Conservation (phyloP, 2,797 vertebrate species). For the Sebastes cheni region DNA sequence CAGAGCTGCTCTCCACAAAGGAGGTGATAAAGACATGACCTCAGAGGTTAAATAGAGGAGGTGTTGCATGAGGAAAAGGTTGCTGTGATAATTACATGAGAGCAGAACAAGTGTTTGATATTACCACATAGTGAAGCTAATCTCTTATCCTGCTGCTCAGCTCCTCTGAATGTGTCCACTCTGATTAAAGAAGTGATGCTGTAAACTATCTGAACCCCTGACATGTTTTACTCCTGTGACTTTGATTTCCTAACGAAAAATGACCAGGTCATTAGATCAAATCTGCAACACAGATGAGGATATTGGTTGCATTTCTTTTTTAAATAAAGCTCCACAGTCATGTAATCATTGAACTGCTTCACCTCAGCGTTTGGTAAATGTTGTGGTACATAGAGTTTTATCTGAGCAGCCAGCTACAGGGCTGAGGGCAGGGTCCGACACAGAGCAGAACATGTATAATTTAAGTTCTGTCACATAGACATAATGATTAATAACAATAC, state of each 20-base stretch:
- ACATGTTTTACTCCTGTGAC: not conserved
- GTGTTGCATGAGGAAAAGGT: constrained; percentile 30
- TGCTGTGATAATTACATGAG: constrained; percentile 30
- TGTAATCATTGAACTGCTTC: not conserved
- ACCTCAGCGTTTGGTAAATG: not conserved
- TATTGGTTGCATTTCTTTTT: not conserved
- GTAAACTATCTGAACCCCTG: not conserved
- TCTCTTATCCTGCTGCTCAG: constrained; percentile 6
- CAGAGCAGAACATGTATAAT: not conserved
- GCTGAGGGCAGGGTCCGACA: not conserved
- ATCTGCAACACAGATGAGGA: not conserved
- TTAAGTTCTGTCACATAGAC: not conserved
- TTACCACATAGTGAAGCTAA: constrained; percentile 42
- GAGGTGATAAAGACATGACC: constrained; percentile 21
- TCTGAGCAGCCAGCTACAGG: not conserved
- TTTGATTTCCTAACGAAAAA: not conserved
- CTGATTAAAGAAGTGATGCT: constrained; percentile 14
- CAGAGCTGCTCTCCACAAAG: constrained; percentile 11
- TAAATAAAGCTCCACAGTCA: not conserved
- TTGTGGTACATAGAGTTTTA: not conserved
- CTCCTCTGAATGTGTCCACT: constrained; percentile 16
- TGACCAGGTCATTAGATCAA: not conserved
- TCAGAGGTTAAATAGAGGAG: constrained; percentile 28
- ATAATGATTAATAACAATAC: not conserved
- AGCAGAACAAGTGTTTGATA: constrained; percentile 38